Base-by-base conservation (phyloP, 2,888 invertebrate species). In the Taphrorychus bicolor region DNA sequence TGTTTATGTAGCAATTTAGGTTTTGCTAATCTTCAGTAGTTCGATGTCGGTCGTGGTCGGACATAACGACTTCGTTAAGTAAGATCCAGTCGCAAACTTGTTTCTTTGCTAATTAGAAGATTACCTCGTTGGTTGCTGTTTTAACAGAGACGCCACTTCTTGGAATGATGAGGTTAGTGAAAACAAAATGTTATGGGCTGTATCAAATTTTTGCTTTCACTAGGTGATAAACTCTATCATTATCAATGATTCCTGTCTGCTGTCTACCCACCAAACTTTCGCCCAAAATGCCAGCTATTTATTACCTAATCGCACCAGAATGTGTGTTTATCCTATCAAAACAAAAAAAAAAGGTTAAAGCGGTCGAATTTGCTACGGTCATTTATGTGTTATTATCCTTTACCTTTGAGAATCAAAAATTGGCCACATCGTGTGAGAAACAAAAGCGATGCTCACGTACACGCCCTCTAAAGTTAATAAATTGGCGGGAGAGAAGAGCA, bases 401-500 rank as follows among this genome's bases (percentile, higher is more conserved):
- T 22, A 14, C 14, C 16, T 19, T 52, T n/a, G n/a, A n/a, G n/a
- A n/a, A n/a, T 7, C 14, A 2, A 17, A 23, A 16, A 54, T 54
- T 54, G 16, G 5, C 32, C 16, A 14, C 7, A 51, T 51, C 51
- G n/a, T 51, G 54, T 54, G 54, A 17, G 54, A 54, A 54, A 54
- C 54, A 16, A 54, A 24, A 54, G 4, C 14, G 9, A 1, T 32
- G 5, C 7, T 7, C 11, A 54, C 16, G 11, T 24, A 24, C 54
- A 54, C 54, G 54, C 21, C 32, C 40, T 18, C 32, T 24, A 62
- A 62, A 62, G 18, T n/a, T 48, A 54, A 62, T 19, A 62, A 18
- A 18, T 40, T 9, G 11, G 9, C 51, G 21, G 19, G 16, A 48
- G 16, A 18, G 19, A 21, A 17, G 51, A 24, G 18, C 62, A 62